These are phyloP conservation scores for Hydrolagus colliei DNA, from an alignment of 2,797 vertebrate genomes.

Conservation along the genomic window DNA sequence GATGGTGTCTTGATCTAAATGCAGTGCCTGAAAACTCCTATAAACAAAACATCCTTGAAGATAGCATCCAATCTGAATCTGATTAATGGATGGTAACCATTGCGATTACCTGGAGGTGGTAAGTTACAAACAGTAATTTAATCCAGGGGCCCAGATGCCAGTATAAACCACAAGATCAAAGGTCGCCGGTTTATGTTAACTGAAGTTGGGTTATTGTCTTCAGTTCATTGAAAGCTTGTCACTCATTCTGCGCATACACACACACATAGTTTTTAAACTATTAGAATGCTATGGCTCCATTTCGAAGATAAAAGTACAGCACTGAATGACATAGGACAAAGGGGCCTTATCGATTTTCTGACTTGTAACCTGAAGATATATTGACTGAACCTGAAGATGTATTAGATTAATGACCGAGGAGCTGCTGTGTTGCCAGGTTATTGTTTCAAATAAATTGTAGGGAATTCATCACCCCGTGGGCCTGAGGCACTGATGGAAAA, in stretches of 20 bases:
- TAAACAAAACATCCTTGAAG: not conserved
- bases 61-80: not conserved
- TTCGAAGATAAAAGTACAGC: not conserved
- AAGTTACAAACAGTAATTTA: constrained; percentile 15
- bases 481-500: not conserved
- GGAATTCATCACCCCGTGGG: not conserved
- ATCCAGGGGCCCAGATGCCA: constrained; percentile 4
- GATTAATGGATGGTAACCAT: not conserved
- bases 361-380: not conserved
- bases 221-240: not conserved
- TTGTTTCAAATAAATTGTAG: not conserved
- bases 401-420: not conserved
- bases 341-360: not conserved
- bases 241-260: not conserved
- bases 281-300: not conserved
- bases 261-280: not conserved
- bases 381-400: not conserved
- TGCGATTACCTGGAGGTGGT: constrained; percentile 1
- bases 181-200: not conserved
- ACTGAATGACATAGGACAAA: not conserved
- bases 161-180: not conserved
- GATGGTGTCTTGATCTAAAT: not conserved
- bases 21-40: not conserved
- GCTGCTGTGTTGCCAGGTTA: not conserved
- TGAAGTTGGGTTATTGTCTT: constrained; percentile 12